phyloP scores from a whole-genome alignment of 92 coral and sea anemone species.

The Epizoanthus rinbou region DNA sequence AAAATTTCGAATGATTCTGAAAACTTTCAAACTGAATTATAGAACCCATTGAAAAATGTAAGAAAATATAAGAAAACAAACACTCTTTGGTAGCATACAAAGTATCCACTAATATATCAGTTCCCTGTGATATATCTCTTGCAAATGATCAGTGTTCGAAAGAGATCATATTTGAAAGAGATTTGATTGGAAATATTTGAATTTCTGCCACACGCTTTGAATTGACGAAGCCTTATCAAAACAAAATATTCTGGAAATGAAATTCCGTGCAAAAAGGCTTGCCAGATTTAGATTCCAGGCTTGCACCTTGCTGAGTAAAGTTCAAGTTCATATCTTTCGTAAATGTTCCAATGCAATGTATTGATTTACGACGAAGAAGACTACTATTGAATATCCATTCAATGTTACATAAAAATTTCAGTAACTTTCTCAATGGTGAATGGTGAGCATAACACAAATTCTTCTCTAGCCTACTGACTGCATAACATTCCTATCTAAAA shows the following conservation, averaged over 20 bases:
- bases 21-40: too few relatives aligned
- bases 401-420: neutral
- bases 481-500: neutral
- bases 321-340: slow-evolving; percentile 22
- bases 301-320: slow-evolving; percentile 40
- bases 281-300: slow-evolving; percentile 9
- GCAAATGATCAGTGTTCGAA: neutral
- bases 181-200: neutral
- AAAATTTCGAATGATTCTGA: too few relatives aligned
- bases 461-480: neutral
- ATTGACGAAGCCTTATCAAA: neutral
- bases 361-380: neutral
- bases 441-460: too few relatives aligned
- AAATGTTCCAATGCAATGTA: slow-evolving; percentile 1
- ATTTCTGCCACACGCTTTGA: neutral
- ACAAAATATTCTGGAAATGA: neutral
- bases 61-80: too few relatives aligned
- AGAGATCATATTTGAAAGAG: neutral
- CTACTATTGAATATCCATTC: slow-evolving; percentile 1
- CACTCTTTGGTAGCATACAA: too few relatives aligned
- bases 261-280: slow-evolving; percentile 16
- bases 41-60: too few relatives aligned
- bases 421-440: too few relatives aligned
- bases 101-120: too few relatives aligned
- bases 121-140: neutral